A percentile compares a stretch with the other conserved stretches of the same genome.
Evolutionary conservation across 2,113 vertebrate species (phyloP).

Genomic region (Cavia porcellus): DNA sequence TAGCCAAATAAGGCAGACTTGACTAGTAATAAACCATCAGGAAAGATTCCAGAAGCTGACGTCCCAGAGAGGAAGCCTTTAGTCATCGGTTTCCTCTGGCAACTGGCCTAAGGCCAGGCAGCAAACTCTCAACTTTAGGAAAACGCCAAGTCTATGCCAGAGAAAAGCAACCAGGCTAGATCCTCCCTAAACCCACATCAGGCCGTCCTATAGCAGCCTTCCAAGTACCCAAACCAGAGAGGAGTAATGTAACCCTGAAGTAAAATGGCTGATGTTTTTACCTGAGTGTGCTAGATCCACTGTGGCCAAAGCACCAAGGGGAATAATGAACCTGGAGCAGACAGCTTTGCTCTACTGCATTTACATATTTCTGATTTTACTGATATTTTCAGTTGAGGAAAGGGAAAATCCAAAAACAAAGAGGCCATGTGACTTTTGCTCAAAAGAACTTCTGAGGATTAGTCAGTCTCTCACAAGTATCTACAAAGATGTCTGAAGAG

Average conservation of each 20-base stretch:
- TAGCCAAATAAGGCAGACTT: constrained; percentile 95
- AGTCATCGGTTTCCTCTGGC: constrained; percentile 93
- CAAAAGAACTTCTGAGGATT: constrained; percentile 46
- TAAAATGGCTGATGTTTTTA: constrained; percentile 39
- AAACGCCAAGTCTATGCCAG: constrained; percentile 82
- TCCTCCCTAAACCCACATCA: constrained; percentile 57
- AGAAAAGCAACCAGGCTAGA: constrained; percentile 62
- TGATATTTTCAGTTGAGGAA: constrained; percentile 40
- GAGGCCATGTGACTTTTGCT: constrained; percentile 16
- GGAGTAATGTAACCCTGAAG: constrained; percentile 30
- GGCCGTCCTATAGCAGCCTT: constrained; percentile 29
- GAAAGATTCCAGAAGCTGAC: constrained; percentile 95
- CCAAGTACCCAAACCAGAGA: constrained; percentile 29
- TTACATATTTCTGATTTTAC: constrained; percentile 24
- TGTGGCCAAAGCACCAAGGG: neutral
- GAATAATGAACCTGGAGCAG: neutral
- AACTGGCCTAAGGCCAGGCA: constrained; percentile 87
- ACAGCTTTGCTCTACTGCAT: neutral
- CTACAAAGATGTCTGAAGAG: constrained; percentile 25
- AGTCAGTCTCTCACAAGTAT: constrained; percentile 37
- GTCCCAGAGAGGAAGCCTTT: constrained; percentile 92
- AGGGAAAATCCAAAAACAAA: constrained; percentile 65
- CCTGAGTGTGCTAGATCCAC: neutral
- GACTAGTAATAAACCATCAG: constrained; percentile 86
- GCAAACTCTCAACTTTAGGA: constrained; percentile 86